phyloP scores from a whole-genome alignment of 2,888 invertebrate species.

The Drosophila stalkeri region DNA sequence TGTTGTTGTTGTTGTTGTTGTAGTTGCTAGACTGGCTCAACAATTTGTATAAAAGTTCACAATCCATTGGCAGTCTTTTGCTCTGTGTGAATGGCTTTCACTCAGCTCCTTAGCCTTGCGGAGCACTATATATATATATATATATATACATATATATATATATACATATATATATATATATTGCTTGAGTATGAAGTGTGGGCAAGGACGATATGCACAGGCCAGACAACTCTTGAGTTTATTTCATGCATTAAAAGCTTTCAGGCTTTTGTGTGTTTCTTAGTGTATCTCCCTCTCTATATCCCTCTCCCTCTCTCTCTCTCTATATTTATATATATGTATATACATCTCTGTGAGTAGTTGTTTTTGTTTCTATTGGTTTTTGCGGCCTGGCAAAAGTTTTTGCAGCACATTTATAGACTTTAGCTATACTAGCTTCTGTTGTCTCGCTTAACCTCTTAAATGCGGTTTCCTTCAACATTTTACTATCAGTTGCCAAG shows the following conservation, averaged over 20 bases:
- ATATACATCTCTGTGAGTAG: slow-evolving; percentile 7
- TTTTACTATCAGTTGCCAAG: slow-evolving; percentile 56
- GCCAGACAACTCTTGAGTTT: slow-evolving; percentile 61
- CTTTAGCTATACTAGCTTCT: slow-evolving; percentile 32
- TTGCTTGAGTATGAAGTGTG: slow-evolving; percentile 26
- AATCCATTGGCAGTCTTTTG: slow-evolving; percentile 58
- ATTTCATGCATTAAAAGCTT: slow-evolving; percentile 77
- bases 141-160: slow-evolving; percentile 22
- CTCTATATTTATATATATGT: background rate
- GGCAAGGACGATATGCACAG: slow-evolving; percentile 26
- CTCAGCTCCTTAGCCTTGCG: slow-evolving; percentile 33
- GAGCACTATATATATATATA: slow-evolving; percentile 24
- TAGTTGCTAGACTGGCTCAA: slow-evolving; percentile 51
- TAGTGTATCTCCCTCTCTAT: background rate
- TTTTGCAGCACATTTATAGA: slow-evolving; percentile 64
- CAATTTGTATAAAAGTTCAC: slow-evolving; percentile 69
- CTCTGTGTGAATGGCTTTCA: slow-evolving; percentile 44
- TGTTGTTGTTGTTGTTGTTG: slow-evolving; percentile 17
- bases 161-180: slow-evolving; percentile 13
- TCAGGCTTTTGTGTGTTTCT: slow-evolving; percentile 32
- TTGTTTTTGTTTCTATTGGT: slow-evolving; percentile 53
- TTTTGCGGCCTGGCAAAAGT: slow-evolving; percentile 64
- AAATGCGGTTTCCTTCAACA: slow-evolving; percentile 49
- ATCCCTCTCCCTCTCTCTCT: slow-evolving; percentile 23
- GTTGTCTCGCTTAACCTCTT: slow-evolving; percentile 13